Conservation (phyloP, 2,888 invertebrate species). For the Eupithecia dodoneata region DNA sequence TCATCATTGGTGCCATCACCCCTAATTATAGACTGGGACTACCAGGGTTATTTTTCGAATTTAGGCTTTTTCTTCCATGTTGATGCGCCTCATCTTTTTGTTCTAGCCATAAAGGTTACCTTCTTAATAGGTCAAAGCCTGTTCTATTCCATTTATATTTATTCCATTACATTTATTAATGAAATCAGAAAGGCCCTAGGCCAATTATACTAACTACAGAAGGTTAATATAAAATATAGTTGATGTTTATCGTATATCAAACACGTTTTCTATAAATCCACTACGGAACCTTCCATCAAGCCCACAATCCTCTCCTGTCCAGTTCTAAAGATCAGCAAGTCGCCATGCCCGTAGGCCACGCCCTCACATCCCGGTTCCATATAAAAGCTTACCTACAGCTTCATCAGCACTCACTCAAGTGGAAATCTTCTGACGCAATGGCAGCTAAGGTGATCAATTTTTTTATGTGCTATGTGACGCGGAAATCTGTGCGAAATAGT, state of each 20-base stretch:
- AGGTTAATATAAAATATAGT: too few species aligned
- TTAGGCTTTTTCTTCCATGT: not conserved
- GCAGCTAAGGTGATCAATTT: conserved; percentile 75
- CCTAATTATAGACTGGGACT: not conserved
- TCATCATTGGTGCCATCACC: not conserved
- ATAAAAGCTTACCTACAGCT: conserved; percentile 69
- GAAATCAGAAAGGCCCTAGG: too few species aligned
- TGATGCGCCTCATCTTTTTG: not conserved
- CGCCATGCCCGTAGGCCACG: conserved; percentile 64
- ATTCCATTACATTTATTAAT: too few species aligned
- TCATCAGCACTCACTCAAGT: conserved; percentile 70
- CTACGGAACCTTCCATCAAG: conserved; percentile 33
- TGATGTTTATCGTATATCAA: not conserved
- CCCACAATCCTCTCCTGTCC: conserved; percentile 36
- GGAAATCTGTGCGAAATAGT: conserved; percentile 17
- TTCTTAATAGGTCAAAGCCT: not conserved
- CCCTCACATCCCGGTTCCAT: conserved; percentile 68
- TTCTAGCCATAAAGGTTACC: not conserved
- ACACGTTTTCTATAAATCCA: not conserved
- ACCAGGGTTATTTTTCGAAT: too few species aligned
- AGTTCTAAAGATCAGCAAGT: conserved; percentile 73
- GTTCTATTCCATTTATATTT: not conserved
- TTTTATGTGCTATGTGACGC: conserved; percentile 45
- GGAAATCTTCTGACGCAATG: conserved; percentile 73
- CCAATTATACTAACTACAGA: too few species aligned